Evolutionary conservation across 2,888 invertebrate species (phyloP), one percentile per base, ranked within the genome.

Genomic region (Lathronympha strigana): DNA sequence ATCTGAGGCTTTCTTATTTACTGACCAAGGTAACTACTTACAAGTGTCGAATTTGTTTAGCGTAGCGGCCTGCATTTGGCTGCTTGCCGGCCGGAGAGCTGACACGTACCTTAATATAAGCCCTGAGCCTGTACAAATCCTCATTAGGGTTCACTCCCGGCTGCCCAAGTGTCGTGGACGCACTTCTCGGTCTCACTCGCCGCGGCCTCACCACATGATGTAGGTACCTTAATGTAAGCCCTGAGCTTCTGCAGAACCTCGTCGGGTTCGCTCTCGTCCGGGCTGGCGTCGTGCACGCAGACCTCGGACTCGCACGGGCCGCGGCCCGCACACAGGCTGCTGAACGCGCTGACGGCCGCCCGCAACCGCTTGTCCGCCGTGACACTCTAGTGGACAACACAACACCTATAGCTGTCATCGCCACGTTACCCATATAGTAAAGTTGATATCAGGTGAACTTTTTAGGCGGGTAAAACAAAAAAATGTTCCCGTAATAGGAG

Each of bases 351-450:
- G 77, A 79, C 72, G 68, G 77, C 73, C 38, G 78, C 36, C 50
- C 68, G 60, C 69, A 23, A 23, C 5, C 80, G 80, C 11, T 76
- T 70, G 66, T 72, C 64, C 38, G 73, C 69, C 77, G 78, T 79
- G 75, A 75, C 88, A 88, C 90, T 90, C 89, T 90, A 89, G 87
- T 81, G 70, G 77, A 80, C 77, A 88, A 84, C 68, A 70, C 61
- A 69, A 73, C 66, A 73, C 80, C 87, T 88, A 80, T 81, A 80
- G 79, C 70, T 61, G 13, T 25, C 33, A 33, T 33, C 9, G 33
- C 9, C 25, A 25, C 25, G 25, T 25, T 25, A 25, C 6, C 6
- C 6, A 25, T 25, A 25, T 25, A n/a, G n/a, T n/a, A n/a, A n/a
- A n/a, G n/a, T n/a, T n/a, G n/a, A n/a, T n/a, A n/a, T n/a, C n/a